Percentiles rank a stretch among this genome's conserved stretches.
phyloP scores from a whole-genome alignment of 2,797 vertebrate genomes.

The Lycodopsis pacificus region DNA sequence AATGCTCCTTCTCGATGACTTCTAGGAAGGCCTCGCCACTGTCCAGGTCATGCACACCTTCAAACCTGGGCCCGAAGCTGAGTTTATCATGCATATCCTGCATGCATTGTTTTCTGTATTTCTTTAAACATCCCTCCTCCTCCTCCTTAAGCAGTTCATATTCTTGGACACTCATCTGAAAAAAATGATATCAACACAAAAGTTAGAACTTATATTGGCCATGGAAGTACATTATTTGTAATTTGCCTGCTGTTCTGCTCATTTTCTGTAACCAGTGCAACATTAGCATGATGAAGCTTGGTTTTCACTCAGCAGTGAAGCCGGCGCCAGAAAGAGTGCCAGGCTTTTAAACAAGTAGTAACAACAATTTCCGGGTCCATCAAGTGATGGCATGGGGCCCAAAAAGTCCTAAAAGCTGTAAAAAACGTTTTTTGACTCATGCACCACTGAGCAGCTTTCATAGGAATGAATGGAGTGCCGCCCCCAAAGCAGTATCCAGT shows the following conservation, averaged over 20 bases:
- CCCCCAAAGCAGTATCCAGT: no score
- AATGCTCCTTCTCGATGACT: conserved; percentile 93
- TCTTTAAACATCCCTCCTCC: conserved; percentile 91
- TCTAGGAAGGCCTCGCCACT: conserved; percentile 91
- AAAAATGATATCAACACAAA: conserved; percentile 36
- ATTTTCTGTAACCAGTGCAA: no score
- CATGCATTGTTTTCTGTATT: conserved; percentile 96
- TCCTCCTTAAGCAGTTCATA: conserved; percentile 94
- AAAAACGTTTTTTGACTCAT: no score
- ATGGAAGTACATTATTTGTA: neutral
- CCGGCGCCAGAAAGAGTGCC: no score
- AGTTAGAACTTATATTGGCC: neutral
- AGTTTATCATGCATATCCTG: conserved; percentile 96
- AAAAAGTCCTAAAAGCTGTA: no score
- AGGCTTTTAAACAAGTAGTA: no score
- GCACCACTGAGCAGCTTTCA: no score
- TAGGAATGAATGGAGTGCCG: no score
- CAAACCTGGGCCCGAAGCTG: conserved; percentile 94
- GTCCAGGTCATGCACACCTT: conserved; percentile 89
- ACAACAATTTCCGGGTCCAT: no score
- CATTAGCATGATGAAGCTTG: no score
- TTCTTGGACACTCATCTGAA: conserved; percentile 96
- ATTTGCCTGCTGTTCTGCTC: neutral
- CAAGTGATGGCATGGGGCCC: no score
- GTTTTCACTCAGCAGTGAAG: no score